Percentiles rank a stretch among this genome's conserved stretches.
These are phyloP conservation scores for Pygathrix nemaeus DNA, from an alignment of 2,113 vertebrate species.

Conservation along the genomic window DNA sequence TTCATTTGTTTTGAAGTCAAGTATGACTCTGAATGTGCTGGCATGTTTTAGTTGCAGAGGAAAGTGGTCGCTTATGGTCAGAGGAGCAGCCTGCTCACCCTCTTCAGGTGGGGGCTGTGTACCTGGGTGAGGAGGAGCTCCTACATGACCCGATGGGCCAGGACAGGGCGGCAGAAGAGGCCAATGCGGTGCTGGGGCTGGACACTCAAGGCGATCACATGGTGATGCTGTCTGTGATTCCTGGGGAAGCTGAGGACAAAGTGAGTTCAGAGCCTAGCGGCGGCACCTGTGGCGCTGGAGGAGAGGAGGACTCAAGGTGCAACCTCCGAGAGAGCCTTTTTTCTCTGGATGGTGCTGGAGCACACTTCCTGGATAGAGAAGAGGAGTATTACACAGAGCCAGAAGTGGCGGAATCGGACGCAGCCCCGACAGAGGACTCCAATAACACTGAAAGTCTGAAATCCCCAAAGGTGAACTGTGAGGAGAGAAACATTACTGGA, in stretches of 20 bases:
- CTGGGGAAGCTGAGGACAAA: conserved; percentile 83
- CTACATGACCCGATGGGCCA: conserved; percentile 52
- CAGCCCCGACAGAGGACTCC: conserved; percentile 79
- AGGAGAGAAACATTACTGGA: conserved; percentile 90
- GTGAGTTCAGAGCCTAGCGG: conserved; percentile 59
- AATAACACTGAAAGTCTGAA: conserved; percentile 90
- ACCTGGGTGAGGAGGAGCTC: background rate
- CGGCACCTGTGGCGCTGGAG: conserved; percentile 74
- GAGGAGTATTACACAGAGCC: conserved; percentile 75
- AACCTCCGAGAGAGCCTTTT: background rate
- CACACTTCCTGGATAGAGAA: conserved; percentile 44
- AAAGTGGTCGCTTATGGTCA: background rate
- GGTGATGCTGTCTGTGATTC: conserved; percentile 87
- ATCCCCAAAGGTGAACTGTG: conserved; percentile 93
- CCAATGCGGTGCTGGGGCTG: conserved; percentile 88
- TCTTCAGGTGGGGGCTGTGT: background rate
- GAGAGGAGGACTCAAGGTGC: conserved; percentile 17
- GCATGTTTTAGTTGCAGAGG: conserved; percentile 61
- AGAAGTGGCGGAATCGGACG: conserved; percentile 78
- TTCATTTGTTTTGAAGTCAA: background rate
- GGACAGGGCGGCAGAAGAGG: conserved; percentile 88
- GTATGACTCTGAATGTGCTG: background rate
- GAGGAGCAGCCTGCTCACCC: background rate
- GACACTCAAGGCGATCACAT: conserved; percentile 76
- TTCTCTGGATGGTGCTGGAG: background rate